Evolutionary conservation across 2,888 invertebrate species (phyloP).

Genomic region (Stomorhina lunata): DNA sequence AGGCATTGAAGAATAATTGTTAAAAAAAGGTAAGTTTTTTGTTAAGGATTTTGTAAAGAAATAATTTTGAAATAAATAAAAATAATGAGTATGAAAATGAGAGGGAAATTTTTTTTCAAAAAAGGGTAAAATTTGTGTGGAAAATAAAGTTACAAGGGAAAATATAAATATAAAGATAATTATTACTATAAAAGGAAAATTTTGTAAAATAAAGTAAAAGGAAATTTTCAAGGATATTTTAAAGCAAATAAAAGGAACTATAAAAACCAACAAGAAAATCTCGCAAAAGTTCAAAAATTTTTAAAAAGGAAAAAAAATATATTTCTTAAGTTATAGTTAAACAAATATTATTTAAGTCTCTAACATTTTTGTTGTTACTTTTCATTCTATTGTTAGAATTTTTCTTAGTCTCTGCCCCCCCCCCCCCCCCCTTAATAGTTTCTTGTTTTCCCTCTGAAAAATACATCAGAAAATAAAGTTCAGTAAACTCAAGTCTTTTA

Average conservation of each 20-base stretch:
- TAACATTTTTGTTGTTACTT: background rate
- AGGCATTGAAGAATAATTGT: constrained; percentile 17
- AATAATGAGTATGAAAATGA: background rate
- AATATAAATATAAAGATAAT: too few relatives aligned
- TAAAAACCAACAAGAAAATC: too few relatives aligned
- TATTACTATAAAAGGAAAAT: too few relatives aligned
- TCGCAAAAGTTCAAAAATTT: too few relatives aligned
- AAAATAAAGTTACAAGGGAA: too few relatives aligned
- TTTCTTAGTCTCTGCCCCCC: too few relatives aligned
- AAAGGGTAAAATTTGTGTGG: background rate
- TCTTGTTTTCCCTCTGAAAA: background rate
- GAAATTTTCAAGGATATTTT: too few relatives aligned
- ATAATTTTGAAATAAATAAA: background rate
- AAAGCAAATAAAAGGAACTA: too few relatives aligned
- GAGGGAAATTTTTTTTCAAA: background rate
- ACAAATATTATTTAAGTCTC: background rate
- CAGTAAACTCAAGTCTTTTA: background rate
- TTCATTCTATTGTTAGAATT: too few relatives aligned
- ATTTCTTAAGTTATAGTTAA: too few relatives aligned
- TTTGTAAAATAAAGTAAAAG: too few relatives aligned
- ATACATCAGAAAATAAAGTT: background rate
- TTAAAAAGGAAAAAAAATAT: too few relatives aligned
- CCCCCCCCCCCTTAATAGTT: background rate
- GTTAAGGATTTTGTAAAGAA: background rate
- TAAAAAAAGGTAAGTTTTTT: constrained; percentile 28